phyloP scores from a whole-genome alignment of 2,113 vertebrate species.

The Austrofundulus limnaeus region DNA sequence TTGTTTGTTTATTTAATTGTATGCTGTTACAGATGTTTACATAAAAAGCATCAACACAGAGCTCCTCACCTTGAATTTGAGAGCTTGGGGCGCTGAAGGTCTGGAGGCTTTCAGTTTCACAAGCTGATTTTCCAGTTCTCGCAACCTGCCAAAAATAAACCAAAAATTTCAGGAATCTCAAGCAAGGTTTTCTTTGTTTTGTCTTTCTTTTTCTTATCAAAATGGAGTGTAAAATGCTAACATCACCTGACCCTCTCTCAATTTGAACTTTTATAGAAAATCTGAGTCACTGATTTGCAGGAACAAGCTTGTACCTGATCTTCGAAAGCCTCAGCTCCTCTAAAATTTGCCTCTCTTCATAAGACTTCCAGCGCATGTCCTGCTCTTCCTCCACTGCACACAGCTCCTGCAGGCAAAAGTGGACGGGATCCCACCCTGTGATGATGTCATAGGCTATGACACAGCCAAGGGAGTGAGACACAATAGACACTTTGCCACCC shows the following conservation, averaged over 20 bases:
- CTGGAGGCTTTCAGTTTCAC: constrained; percentile 84
- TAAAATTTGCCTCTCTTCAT: constrained; percentile 86
- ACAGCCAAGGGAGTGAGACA: constrained; percentile 96
- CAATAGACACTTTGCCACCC: constrained; percentile 95
- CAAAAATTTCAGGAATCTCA: no score
- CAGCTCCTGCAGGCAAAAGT: constrained; percentile 90
- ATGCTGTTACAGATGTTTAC: neutral
- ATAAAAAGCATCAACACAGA: neutral
- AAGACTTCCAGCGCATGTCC: constrained; percentile 85
- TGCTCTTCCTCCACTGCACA: constrained; percentile 85
- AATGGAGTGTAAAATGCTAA: no score
- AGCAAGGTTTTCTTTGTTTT: no score
- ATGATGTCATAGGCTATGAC: constrained; percentile 99
- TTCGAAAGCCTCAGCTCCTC: constrained; percentile 88
- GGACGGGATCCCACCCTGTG: constrained; percentile 95
- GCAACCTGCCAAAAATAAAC: constrained; percentile 83
- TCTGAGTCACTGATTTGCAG: neutral
- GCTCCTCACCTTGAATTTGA: constrained; percentile 91
- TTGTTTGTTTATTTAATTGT: neutral
- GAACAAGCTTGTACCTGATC: constrained; percentile 78
- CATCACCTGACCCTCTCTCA: no score
- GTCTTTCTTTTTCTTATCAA: no score
- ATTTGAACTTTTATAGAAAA: neutral
- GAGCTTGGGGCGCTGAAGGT: constrained; percentile 83
- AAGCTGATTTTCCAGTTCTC: constrained; percentile 89